Evolutionary conservation across 2,113 vertebrate genomes (phyloP).

Genomic region (Festucalex cinctus): DNA sequence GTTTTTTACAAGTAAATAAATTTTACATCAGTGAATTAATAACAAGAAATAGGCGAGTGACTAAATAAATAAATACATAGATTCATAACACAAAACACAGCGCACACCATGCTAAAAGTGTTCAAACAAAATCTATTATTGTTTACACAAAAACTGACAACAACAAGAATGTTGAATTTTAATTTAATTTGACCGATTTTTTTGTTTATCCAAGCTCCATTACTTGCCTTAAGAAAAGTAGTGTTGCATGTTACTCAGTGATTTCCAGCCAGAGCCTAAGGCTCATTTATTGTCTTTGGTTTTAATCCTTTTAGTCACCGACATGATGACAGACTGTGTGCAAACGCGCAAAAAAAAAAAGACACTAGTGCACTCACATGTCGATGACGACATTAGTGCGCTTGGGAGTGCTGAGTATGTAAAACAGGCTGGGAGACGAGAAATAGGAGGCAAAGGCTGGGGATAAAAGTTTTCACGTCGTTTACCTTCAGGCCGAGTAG

Average conservation of each 20-base stretch:
- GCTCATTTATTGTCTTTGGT: neutral
- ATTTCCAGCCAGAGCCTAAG: neutral
- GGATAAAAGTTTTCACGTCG: constrained; percentile 15
- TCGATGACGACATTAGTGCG: constrained; percentile 34
- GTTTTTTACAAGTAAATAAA: too few species aligned
- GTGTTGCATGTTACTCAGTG: neutral
- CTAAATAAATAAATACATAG: too few species aligned
- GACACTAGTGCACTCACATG: neutral
- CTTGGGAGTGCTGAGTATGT: constrained; percentile 53
- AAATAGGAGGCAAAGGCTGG: constrained; percentile 22
- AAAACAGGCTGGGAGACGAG: constrained; percentile 20
- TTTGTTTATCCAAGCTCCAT: neutral
- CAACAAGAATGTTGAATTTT: neutral
- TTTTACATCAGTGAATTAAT: too few species aligned
- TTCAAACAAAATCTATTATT: too few species aligned
- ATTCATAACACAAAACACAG: too few species aligned
- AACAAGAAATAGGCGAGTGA: too few species aligned
- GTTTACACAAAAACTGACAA: neutral
- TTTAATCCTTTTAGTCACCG: neutral
- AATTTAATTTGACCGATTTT: too few species aligned
- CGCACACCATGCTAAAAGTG: too few species aligned
- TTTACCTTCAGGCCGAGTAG: constrained; percentile 84
- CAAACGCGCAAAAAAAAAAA: neutral
- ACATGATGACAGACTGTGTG: neutral
- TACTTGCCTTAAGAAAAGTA: neutral